Evolutionary conservation across 2,888 invertebrate species (phyloP).

Genomic region (Leptinotarsa haldemani): DNA sequence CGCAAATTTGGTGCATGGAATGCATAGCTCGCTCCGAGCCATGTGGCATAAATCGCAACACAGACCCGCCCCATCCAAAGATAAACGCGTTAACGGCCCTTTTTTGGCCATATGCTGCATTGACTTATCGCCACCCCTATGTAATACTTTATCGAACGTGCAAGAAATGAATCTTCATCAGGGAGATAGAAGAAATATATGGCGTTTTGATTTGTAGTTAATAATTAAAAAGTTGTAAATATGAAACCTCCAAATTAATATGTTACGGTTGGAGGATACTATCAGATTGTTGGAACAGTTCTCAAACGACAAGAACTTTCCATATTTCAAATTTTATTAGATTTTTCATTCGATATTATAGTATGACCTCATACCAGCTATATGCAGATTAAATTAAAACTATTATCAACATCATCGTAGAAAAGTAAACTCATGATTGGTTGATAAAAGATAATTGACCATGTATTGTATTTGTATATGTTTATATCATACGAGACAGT

Average conservation of each 20-base stretch:
- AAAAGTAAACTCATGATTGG: too few species aligned
- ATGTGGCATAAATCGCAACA: slow-evolving; percentile 44
- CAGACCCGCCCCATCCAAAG: slow-evolving; percentile 53
- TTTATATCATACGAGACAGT: too few species aligned
- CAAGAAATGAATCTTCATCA: slow-evolving; percentile 24
- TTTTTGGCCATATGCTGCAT: slow-evolving; percentile 59
- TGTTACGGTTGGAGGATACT: not conserved
- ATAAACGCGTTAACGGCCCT: slow-evolving; percentile 62
- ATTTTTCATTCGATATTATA: too few species aligned
- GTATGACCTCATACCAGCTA: too few species aligned
- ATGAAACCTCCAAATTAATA: not conserved
- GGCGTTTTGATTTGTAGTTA: slow-evolving; percentile 18
- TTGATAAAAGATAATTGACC: too few species aligned
- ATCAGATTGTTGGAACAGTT: too few species aligned
- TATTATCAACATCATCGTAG: too few species aligned
- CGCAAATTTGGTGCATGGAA: slow-evolving; percentile 37
- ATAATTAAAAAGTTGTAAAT: slow-evolving; percentile 12
- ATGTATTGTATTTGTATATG: too few species aligned
- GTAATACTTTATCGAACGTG: slow-evolving; percentile 20
- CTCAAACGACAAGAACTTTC: too few species aligned
- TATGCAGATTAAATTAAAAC: too few species aligned
- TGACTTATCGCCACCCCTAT: slow-evolving; percentile 27
- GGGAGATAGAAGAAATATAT: slow-evolving; percentile 9
- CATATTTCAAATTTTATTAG: too few species aligned
- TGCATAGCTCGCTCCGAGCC: slow-evolving; percentile 35